Evolutionary conservation across 2,113 vertebrate genomes (phyloP).

Genomic region (Gobio gobio): DNA sequence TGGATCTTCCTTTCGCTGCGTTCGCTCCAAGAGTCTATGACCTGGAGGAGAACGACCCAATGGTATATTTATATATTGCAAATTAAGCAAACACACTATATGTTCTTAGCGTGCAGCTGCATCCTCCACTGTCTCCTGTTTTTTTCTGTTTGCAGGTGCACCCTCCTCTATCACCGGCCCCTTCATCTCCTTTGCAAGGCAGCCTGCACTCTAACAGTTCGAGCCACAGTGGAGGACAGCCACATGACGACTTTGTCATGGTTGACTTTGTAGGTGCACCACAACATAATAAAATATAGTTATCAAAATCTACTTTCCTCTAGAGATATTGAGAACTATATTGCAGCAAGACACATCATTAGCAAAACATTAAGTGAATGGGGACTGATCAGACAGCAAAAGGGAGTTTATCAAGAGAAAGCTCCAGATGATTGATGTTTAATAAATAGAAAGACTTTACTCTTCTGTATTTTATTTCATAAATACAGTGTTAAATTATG

Average conservation of each 20-base stretch:
- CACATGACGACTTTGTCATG: constrained; percentile 97
- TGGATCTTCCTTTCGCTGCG: constrained; percentile 95
- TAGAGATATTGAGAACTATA: background rate
- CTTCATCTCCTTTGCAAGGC: constrained; percentile 87
- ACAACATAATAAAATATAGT: background rate
- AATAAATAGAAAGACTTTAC: background rate
- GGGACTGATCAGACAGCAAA: background rate
- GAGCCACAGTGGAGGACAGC: constrained; percentile 82
- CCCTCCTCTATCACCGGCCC: constrained; percentile 87
- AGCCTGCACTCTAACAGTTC: constrained; percentile 92
- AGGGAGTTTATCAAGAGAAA: background rate
- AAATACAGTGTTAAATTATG: background rate
- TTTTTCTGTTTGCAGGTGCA: constrained; percentile 80
- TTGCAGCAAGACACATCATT: background rate
- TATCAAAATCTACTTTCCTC: background rate
- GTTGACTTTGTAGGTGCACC: constrained; percentile 89
- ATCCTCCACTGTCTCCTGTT: background rate
- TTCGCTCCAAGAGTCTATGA: constrained; percentile 91
- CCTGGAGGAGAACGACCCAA: constrained; percentile 89
- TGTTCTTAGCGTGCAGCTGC: background rate
- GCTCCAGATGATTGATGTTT: constrained; percentile 1
- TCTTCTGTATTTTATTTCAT: background rate
- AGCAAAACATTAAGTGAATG: background rate
- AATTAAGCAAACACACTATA: background rate
- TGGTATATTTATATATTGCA: constrained; percentile 77